Base-by-base conservation (phyloP, 1,140 invertebrate species). In the Delia radicum region DNA sequence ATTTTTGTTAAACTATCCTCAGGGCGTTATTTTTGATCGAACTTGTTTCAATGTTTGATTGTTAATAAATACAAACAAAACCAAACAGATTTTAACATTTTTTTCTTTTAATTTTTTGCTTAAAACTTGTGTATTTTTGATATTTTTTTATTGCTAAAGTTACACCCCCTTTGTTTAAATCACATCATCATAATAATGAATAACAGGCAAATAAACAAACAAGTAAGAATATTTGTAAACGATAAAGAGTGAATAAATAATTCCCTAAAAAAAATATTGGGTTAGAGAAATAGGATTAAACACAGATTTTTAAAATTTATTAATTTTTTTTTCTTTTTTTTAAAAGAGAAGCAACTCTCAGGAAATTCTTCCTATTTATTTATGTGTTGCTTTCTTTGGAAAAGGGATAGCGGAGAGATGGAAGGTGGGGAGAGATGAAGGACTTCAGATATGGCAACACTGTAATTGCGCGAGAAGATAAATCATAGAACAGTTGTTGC, bases 1-100 rank as follows among this genome's bases (percentile, higher is more conserved):
- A n/a, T n/a, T n/a, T 74, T 74, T 21, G 18, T n/a, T 7, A 15
- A 18, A 29, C 8, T 15, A 55, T 18, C 81, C 75, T 78, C 55
- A 79, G 81, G 82, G 79, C 79, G 77, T 82, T 69, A 69, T 69
- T 33, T 81, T 79, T 78, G 75, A 81, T 82, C 82, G 80, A 83
- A 83, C 82, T 83, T 83, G 82, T 83, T 83, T 80, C 80, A 84
- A 82, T 82, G 81, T 83, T 82, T 82, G 82, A 82, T 83, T 83
- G 81, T 80, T 76, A 79, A 62, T 74, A 33, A 33, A 74, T 29
- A 33, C 29, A 33, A 37, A 69, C 65, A 33, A 69, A 63, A 33
- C 18, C 29, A 69, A 33, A 10, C 7, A 10, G 26, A 15, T 65
- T 42, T 42, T 2, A 42, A 42, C 37, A 42, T 42, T 42, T 42